Evolutionary conservation across 2,888 invertebrate species (phyloP), one percentile per base, ranked within the genome.

Genomic region (Boloria euphrosyne): DNA sequence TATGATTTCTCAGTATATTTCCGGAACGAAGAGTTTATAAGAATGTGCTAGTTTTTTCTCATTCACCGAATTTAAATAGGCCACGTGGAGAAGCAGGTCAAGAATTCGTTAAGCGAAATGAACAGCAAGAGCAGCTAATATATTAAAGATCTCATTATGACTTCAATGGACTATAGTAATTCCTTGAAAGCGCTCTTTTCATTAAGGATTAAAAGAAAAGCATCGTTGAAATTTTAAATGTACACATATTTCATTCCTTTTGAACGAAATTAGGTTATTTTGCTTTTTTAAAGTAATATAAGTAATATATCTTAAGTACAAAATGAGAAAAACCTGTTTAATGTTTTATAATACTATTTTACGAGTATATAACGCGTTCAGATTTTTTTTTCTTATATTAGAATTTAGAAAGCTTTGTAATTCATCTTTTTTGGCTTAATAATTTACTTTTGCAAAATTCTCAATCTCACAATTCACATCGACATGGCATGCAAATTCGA

Each of bases 61-160:
- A 60, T 61, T 64, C 60, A 61, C 64, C 18, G 31, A 67, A 67
- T 52, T 49, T 22, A 63, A 67, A 58, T 67, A 52, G 67, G 60
- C 53, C 62, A 59, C 14, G 52, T 44, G 46, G 16, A 59, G 60
- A 59, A 50, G 60, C 44, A 57, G 66, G 66, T 67, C 54, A 62
- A 67, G 62, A 59, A 67, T 62, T 66, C 46, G 59, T 59, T 16
- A 65, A 62, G 27, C 51, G 31, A 43, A 57, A 67, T 55, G 22
- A 52, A 46, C 60, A 27, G 22, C 31, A 14, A 52, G 18, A 52
- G 38, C 51, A 52, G 43, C 58, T 62, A 58, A 65, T 62, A 57
- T 65, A 65, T 58, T 27, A 52, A 65, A 52, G 38, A 55, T 57
- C 60, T 68, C 43, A 57, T 68, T 61, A 53, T 62, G 31, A 50